Conservation (phyloP, 2,888 invertebrate species). For the Rotaria macrura region DNA sequence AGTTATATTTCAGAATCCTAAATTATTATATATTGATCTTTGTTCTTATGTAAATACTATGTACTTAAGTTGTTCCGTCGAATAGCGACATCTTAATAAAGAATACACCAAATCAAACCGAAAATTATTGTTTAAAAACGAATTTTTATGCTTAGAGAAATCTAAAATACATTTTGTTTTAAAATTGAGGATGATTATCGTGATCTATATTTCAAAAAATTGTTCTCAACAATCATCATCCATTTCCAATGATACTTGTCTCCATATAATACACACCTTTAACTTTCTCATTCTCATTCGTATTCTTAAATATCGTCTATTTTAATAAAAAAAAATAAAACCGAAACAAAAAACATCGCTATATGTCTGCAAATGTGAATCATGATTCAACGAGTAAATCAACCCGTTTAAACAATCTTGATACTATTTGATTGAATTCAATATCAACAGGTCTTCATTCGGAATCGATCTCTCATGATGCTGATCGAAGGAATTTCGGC, state of each 20-base stretch:
- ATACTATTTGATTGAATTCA: neutral
- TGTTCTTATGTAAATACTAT: no score
- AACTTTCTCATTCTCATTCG: neutral
- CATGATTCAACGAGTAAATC: neutral
- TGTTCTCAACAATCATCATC: neutral
- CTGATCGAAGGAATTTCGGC: neutral
- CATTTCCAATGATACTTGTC: neutral
- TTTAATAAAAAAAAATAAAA: neutral
- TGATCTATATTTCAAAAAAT: neutral
- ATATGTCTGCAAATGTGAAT: neutral
- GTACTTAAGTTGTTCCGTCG: neutral
- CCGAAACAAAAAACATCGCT: neutral
- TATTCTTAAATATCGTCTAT: neutral
- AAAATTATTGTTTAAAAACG: neutral
- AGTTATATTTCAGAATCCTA: no score
- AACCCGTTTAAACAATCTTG: neutral
- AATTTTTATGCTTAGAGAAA: neutral
- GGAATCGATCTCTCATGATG: neutral
- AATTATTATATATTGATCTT: no score
- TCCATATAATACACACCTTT: neutral
- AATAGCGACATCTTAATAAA: neutral
- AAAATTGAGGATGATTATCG: neutral
- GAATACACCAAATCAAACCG: neutral
- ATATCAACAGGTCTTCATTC: neutral
- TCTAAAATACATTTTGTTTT: neutral